A percentile compares a stretch with the other conserved stretches of the same genome.
Evolutionary conservation across 2,797 vertebrate species (phyloP).

Genomic region (Lophius americanus): DNA sequence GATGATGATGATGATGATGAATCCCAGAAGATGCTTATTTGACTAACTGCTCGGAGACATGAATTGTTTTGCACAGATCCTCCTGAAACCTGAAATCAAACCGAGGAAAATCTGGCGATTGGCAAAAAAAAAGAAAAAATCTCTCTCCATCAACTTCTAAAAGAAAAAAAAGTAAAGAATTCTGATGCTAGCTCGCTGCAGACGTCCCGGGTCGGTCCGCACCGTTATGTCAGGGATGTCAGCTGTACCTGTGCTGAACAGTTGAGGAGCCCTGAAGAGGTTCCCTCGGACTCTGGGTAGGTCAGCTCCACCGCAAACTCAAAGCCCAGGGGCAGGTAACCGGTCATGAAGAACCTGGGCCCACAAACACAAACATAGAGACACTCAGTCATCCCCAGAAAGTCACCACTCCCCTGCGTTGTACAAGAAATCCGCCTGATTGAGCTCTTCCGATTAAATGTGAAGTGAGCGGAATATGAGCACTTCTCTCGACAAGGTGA

Average conservation of each 20-base stretch:
- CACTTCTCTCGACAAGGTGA: no score
- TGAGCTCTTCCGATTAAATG: no score
- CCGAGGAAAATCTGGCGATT: no score
- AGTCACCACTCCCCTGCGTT: no score
- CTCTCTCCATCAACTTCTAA: background rate
- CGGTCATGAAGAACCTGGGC: constrained; percentile 95
- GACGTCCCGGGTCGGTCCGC: background rate
- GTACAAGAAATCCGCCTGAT: no score
- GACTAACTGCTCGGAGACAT: no score
- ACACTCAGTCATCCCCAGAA: background rate
- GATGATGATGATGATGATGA: no score
- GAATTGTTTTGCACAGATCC: no score
- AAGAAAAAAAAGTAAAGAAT: background rate
- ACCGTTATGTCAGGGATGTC: background rate
- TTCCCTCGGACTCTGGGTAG: constrained; percentile 95
- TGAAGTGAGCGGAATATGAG: no score
- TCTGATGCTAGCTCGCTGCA: background rate
- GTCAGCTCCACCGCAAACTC: constrained; percentile 97
- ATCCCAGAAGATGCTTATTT: no score
- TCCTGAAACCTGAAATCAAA: no score
- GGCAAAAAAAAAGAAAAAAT: background rate
- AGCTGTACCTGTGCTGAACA: constrained; percentile 91
- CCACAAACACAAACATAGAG: background rate
- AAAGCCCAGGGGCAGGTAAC: constrained; percentile 95
- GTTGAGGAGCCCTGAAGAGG: constrained; percentile 95